phyloP scores from a whole-genome alignment of 2,888 invertebrate species.

The Stenodera caucasica region DNA sequence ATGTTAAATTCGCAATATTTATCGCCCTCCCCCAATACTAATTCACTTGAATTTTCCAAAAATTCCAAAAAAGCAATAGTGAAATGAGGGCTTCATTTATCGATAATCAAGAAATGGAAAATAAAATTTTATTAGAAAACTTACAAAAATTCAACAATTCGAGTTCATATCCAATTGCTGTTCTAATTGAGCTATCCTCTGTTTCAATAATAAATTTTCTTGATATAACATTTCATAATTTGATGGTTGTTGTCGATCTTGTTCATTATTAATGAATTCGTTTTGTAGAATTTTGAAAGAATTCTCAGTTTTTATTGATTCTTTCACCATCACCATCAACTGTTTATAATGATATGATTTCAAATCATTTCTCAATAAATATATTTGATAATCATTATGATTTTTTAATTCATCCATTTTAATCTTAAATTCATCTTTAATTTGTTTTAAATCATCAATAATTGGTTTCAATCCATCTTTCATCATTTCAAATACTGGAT shows the following conservation, averaged over 20 bases:
- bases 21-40: too few species aligned
- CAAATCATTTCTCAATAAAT: constrained; percentile 39
- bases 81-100: too few species aligned
- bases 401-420: constrained; percentile 36
- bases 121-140: background rate
- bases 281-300: constrained; percentile 36
- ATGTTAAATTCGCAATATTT: constrained; percentile 45
- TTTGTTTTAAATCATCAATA: background rate
- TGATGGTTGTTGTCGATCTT: constrained; percentile 40
- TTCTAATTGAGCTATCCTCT: constrained; percentile 58
- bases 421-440: constrained; percentile 38
- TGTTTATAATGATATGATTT: constrained; percentile 41
- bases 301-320: constrained; percentile 47
- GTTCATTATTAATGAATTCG: constrained; percentile 31
- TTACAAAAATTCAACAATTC: background rate
- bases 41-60: too few species aligned
- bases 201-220: constrained; percentile 58
- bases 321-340: constrained; percentile 48
- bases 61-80: too few species aligned
- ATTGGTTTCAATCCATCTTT: background rate
- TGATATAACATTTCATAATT: constrained; percentile 57
- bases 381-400: constrained; percentile 40
- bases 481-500: constrained; percentile 10
- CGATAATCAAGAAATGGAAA: too few species aligned
- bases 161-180: constrained; percentile 25